These are phyloP conservation scores for Proteles cristata DNA, from an alignment of 2,113 vertebrate genomes.

Conservation along the genomic window DNA sequence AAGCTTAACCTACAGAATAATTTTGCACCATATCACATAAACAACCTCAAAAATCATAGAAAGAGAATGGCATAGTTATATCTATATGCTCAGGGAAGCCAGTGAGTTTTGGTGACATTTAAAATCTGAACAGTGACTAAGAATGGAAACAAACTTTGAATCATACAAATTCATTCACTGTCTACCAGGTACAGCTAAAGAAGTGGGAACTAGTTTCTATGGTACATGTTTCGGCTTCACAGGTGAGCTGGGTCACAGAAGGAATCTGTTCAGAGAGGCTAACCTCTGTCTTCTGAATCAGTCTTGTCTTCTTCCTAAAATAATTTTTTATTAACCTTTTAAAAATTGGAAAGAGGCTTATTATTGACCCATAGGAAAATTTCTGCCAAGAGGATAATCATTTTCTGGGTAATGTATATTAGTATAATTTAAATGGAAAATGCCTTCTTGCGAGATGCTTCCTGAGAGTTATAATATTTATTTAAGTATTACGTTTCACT, in stretches of 20 bases:
- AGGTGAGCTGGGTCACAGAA: neutral
- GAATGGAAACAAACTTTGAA: constrained; percentile 6
- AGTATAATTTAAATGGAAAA: constrained; percentile 31
- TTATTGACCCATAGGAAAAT: neutral
- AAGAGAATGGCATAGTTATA: neutral
- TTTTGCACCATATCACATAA: neutral
- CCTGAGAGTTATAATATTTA: neutral
- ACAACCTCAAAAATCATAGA: constrained; percentile 5
- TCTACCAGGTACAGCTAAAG: neutral
- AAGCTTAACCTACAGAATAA: constrained; percentile 6
- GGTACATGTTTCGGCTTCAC: neutral
- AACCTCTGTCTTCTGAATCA: neutral
- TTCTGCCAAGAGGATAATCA: neutral
- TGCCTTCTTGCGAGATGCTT: neutral
- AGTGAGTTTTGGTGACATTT: constrained; percentile 38
- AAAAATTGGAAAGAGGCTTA: neutral
- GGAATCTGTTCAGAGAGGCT: neutral
- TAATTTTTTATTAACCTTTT: neutral
- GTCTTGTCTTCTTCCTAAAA: neutral
- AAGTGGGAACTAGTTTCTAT: neutral
- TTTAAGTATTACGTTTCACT: constrained; percentile 18
- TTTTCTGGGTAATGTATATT: neutral
- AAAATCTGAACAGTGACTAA: constrained; percentile 42
- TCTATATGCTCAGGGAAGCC: constrained; percentile 18
- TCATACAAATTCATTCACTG: neutral